Evolutionary conservation across 2,888 invertebrate genomes (phyloP).

Genomic region (Vanessa cardui): DNA sequence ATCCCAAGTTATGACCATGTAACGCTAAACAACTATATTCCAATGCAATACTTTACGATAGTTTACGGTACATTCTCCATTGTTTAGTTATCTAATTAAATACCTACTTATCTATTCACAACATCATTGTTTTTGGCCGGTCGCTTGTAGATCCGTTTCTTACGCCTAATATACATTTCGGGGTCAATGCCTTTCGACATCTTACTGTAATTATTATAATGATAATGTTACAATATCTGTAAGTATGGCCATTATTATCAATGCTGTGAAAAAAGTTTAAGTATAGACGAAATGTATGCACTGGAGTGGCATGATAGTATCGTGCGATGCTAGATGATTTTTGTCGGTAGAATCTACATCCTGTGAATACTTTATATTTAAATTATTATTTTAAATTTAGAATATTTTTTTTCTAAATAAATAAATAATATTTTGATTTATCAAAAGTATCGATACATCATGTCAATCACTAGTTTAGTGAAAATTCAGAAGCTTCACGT

Average conservation of each 20-base stretch:
- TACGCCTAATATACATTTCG: conserved; percentile 34
- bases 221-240: background rate
- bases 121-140: conserved; percentile 49
- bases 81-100: conserved; percentile 48
- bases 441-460: too few relatives aligned
- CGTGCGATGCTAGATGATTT: too few relatives aligned
- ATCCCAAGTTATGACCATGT: conserved; percentile 2
- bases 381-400: too few relatives aligned
- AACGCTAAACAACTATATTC: conserved; percentile 8
- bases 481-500: too few relatives aligned
- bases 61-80: conserved; percentile 41
- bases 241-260: too few relatives aligned
- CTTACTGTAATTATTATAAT: conserved; percentile 16
- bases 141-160: conserved; percentile 52
- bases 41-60: conserved; percentile 32
- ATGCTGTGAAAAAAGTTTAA: background rate
- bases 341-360: too few relatives aligned
- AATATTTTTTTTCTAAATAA: too few relatives aligned
- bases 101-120: conserved; percentile 41
- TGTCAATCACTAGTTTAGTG: too few relatives aligned
- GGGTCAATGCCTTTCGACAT: conserved; percentile 42
- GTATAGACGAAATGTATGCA: background rate
- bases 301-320: too few relatives aligned
- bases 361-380: too few relatives aligned
- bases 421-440: too few relatives aligned